Conservation (phyloP, 1,140 invertebrate genomes). For the Sycophila sp. region DNA sequence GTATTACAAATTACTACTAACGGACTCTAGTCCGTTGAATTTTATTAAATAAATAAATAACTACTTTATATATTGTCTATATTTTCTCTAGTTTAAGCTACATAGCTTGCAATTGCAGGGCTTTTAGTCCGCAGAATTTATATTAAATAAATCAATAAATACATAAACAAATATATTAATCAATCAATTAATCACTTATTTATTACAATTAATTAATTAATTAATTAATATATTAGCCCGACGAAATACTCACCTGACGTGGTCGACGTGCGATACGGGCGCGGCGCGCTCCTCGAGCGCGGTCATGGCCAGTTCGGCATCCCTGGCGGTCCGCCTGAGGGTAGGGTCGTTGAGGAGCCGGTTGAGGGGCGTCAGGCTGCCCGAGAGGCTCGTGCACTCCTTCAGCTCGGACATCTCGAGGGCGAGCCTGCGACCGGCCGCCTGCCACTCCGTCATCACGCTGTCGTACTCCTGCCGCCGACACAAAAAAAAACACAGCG, state of each 20-base stretch:
- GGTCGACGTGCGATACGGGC: constrained; percentile 54
- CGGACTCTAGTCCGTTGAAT: too few species aligned
- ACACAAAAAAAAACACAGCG: not conserved
- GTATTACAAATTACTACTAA: too few species aligned
- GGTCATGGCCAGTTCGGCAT: constrained; percentile 57
- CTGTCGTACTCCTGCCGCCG: constrained; percentile 62
- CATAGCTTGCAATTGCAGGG: too few species aligned
- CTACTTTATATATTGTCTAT: too few species aligned
- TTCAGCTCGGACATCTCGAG: constrained; percentile 64
- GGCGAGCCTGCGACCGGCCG: constrained; percentile 60
- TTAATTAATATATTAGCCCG: too few species aligned
- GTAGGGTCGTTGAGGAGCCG: constrained; percentile 60
- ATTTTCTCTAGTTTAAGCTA: too few species aligned
- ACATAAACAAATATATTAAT: too few species aligned
- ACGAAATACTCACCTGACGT: constrained; percentile 52
- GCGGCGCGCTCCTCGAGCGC: constrained; percentile 59
- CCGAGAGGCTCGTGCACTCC: constrained; percentile 58
- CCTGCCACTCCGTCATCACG: constrained; percentile 64
- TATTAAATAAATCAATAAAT: too few species aligned
- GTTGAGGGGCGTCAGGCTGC: constrained; percentile 61
- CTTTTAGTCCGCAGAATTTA: too few species aligned
- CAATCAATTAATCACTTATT: too few species aligned
- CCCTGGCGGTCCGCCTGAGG: constrained; percentile 58
- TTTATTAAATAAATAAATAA: too few species aligned
- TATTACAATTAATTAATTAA: too few species aligned